These are phyloP conservation scores for Silurus meridionalis DNA, from an alignment of 2,113 vertebrate genomes.

Conservation along the genomic window DNA sequence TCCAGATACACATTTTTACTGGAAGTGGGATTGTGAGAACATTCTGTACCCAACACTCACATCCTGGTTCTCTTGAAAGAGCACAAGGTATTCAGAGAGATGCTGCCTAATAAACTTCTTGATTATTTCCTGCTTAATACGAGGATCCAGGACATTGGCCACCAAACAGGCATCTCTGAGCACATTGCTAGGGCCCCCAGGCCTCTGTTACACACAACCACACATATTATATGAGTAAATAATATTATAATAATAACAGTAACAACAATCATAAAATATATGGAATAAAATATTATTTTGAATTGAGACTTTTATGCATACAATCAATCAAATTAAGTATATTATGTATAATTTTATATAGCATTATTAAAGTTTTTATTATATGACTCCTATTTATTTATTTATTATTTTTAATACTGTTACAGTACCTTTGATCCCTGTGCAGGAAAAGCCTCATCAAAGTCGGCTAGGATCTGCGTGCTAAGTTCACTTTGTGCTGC, in stretches of 20 bases:
- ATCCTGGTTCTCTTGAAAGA: slow-evolving; percentile 99
- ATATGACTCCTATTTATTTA: too few relatives aligned
- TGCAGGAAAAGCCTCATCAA: slow-evolving; percentile 93
- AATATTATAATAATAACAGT: background rate
- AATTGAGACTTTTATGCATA: background rate
- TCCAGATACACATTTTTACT: background rate
- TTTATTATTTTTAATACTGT: background rate
- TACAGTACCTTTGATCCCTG: slow-evolving; percentile 92
- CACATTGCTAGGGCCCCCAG: slow-evolving; percentile 93
- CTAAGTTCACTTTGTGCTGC: slow-evolving; percentile 93
- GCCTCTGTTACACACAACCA: slow-evolving; percentile 73
- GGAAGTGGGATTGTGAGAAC: background rate
- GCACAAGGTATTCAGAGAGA: slow-evolving; percentile 92
- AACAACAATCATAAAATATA: background rate
- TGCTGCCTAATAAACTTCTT: slow-evolving; percentile 98
- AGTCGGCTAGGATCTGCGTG: slow-evolving; percentile 96
- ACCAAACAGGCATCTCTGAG: slow-evolving; percentile 93
- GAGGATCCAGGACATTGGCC: slow-evolving; percentile 91
- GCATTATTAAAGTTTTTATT: background rate
- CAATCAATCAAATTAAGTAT: background rate
- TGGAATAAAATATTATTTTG: background rate
- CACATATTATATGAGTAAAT: background rate
- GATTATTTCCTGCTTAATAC: slow-evolving; percentile 98
- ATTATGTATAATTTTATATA: background rate
- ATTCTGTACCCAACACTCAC: slow-evolving; percentile 71